Evolutionary conservation across 2,113 vertebrate genomes (phyloP), one percentile per base, ranked within the genome.

Genomic region (Motacilla alba): DNA sequence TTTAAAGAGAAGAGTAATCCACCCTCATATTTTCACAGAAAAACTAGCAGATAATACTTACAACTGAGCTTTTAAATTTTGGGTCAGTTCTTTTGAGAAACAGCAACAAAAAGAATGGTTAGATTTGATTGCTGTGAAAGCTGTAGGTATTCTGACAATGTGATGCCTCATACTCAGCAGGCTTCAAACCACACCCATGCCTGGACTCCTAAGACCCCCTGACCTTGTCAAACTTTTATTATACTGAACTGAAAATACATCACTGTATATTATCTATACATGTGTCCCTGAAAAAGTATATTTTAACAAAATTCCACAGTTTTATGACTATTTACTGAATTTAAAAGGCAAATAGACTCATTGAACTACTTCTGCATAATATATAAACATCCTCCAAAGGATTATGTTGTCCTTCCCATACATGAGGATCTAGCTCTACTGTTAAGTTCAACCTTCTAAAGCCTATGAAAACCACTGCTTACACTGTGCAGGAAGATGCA

Each of bases 21-120:
- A 92, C 50, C 16, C 79, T 93, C 47, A 31, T 50, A 69, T 80
- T 95, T 96, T 92, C 67, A 84, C 35, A 74, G 78, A 84, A 90
- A 79, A 94, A 27, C 33, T 46, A 86, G 33, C 52, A 91, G 58
- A 46, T 64, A 92, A 91, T 43, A 62, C 18, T 49, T 78, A 74
- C 47, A 79, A 50, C 17, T 39, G 16, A 67, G 47, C 41, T 85
- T 94, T 75, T 69, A 47, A 77, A 67, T 92, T 82, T 37, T 88
- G 33, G 47, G 52, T 94, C 72, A 46, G 24, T 15, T 70, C 9
- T 47, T 72, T 14, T 60, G 33, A 69, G 7, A 90, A 76, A 56
- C 12, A 58, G 43, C n/a, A 64, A 89, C 41, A 87, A 69, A 68
- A 76, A 55, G 6, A 92, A 58, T 4, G 3, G 37, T 55, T 94